Conservation (phyloP, 2,797 vertebrate species). For the Lithobates sylvaticus region DNA sequence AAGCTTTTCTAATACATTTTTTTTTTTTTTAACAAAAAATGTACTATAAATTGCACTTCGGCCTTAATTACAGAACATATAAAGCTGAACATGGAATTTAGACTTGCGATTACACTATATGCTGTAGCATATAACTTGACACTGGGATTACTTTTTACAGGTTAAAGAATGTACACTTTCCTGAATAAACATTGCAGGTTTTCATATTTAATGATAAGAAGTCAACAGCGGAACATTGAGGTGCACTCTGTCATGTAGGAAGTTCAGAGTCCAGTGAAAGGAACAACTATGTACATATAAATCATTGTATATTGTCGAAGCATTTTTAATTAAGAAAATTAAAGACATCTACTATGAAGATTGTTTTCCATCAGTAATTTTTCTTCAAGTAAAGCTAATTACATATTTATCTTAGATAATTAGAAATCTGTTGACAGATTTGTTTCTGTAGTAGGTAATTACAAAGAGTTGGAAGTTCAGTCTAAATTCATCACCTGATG, state of each 20-base stretch:
- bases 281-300: conserved; percentile 43
- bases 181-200: conserved; percentile 6
- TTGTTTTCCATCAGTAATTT: conserved; percentile 60
- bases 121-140: not conserved
- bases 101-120: not conserved
- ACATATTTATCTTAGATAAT: conserved; percentile 42
- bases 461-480: not conserved
- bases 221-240: not conserved
- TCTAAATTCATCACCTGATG: not conserved
- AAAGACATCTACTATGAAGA: conserved; percentile 57
- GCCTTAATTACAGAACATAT: not conserved
- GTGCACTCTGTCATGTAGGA: conserved; percentile 23
- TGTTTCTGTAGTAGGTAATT: conserved; percentile 64
- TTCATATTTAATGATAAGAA: not conserved
- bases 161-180: not conserved
- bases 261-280: conserved; percentile 16
- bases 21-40: not conserved
- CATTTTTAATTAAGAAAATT: conserved; percentile 63
- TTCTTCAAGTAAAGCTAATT: conserved; percentile 64
- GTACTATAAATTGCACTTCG: not conserved
- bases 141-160: not conserved
- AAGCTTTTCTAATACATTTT: too few relatives aligned
- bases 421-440: conserved; percentile 60
- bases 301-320: conserved; percentile 1
- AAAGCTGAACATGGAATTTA: not conserved